Conservation (phyloP, 2,888 invertebrate species). For the Argyresthia albistria region DNA sequence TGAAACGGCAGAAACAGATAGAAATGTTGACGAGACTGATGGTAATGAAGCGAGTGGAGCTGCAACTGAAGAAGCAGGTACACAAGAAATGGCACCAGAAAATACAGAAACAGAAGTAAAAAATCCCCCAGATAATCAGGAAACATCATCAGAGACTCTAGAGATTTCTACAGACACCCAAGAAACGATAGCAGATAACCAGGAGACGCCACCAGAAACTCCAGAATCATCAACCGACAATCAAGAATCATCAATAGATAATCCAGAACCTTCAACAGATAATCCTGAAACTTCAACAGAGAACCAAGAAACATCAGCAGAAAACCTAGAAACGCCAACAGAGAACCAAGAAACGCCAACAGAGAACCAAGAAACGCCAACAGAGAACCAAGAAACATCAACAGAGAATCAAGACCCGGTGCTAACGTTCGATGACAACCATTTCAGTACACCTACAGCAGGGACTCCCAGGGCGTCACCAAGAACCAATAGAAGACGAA, state of each 20-base stretch:
- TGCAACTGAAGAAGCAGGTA: no score
- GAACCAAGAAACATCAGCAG: conserved; percentile 8
- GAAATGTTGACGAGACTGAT: conserved; percentile 9
- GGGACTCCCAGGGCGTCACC: conserved; percentile 37
- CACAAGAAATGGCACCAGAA: background rate
- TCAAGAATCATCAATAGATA: conserved; percentile 6
- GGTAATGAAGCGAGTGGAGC: background rate
- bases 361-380: conserved; percentile 6
- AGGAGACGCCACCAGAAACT: background rate
- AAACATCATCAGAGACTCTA: background rate
- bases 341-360: background rate
- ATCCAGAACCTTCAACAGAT: background rate
- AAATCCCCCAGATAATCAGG: background rate
- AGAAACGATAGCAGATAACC: background rate
- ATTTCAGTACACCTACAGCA: conserved; percentile 63
- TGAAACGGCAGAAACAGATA: conserved; percentile 9
- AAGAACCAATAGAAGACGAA: conserved; percentile 21
- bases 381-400: background rate
- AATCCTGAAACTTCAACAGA: conserved; percentile 10
- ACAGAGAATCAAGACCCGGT: conserved; percentile 12
- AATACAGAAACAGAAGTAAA: background rate
- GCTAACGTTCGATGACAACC: conserved; percentile 64
- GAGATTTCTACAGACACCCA: background rate
- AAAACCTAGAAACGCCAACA: conserved; percentile 8
- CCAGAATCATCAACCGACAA: conserved; percentile 12